Evolutionary conservation across 2,888 invertebrate species (phyloP), one percentile per base, ranked within the genome.

Genomic region (Pasiphila rectangulata): DNA sequence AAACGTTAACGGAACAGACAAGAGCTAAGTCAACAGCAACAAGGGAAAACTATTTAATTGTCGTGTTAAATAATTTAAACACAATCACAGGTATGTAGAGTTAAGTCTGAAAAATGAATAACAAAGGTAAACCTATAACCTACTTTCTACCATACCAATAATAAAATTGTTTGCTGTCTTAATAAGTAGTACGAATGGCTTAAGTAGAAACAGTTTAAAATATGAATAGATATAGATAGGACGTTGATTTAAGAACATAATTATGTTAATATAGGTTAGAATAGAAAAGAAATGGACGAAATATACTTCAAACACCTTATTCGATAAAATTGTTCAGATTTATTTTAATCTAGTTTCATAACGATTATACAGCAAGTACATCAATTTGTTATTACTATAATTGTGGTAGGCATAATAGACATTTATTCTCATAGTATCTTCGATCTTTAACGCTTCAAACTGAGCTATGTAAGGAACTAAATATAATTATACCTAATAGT

Each of bases 371-470:
- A 65, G 32, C 32, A 32, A 32, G 64, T 61, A 64, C 60, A 60
- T 64, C 61, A 56, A 63, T 68, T 49, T 60, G 58, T 66, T 62
- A 61, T 64, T 59, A 59, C 65, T 67, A 73, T 78, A 84, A 80
- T 78, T 84, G 79, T 79, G 80, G 75, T 79, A 32, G 32, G 32
- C 9, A 73, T 81, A 81, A 80, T 85, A 86, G 83, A 84, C 83
- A 72, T 75, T 68, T 72, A 83, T 76, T 67, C 72, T 65, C 64
- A 62, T 63, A 70, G 70, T 60, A 57, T 56, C 61, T 60, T 57
- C 60, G 58, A 59, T 54, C 6, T 40, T 20, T 54, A 34, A 54
- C 66, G 59, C 64, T 72, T 69, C 59, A 46, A 59, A 69, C 69
- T 59, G 12, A 59, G 59, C 32, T 40, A 54, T 59, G 40, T 43